These are phyloP conservation scores for Enteromius mattozi DNA, from an alignment of 2,797 vertebrate species.

Conservation along the genomic window DNA sequence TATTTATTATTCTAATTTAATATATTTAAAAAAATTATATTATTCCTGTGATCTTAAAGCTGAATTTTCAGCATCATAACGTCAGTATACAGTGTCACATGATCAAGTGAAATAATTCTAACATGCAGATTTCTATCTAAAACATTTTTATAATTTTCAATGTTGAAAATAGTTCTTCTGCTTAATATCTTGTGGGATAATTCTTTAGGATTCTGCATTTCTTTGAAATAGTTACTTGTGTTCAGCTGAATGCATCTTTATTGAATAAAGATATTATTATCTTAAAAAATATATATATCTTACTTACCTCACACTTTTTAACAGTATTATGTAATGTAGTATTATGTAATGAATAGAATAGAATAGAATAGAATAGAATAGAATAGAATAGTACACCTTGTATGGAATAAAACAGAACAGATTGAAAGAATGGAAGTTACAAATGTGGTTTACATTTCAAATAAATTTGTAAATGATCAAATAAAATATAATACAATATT, in stretches of 20 bases:
- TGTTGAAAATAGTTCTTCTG: neutral
- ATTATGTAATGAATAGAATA: neutral
- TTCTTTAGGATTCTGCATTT: neutral
- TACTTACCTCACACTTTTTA: neutral
- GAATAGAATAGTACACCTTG: neutral
- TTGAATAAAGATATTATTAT: neutral
- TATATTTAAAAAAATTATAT: neutral
- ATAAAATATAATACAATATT: neutral
- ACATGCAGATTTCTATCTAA: neutral
- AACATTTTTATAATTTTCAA: neutral
- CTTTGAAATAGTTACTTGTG: neutral
- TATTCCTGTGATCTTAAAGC: neutral
- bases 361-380: neutral
- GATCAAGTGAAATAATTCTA: neutral
- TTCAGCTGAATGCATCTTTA: neutral
- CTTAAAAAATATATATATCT: neutral
- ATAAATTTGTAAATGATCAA: neutral
- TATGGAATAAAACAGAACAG: neutral
- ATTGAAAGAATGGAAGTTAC: neutral
- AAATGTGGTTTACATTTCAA: no score
- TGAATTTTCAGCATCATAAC: neutral
- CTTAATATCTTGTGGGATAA: neutral
- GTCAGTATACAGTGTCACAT: neutral
- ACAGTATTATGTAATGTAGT: neutral
- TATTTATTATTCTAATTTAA: neutral